Evolutionary conservation across 2,888 invertebrate genomes (phyloP).

Genomic region (Drosophila robusta): DNA sequence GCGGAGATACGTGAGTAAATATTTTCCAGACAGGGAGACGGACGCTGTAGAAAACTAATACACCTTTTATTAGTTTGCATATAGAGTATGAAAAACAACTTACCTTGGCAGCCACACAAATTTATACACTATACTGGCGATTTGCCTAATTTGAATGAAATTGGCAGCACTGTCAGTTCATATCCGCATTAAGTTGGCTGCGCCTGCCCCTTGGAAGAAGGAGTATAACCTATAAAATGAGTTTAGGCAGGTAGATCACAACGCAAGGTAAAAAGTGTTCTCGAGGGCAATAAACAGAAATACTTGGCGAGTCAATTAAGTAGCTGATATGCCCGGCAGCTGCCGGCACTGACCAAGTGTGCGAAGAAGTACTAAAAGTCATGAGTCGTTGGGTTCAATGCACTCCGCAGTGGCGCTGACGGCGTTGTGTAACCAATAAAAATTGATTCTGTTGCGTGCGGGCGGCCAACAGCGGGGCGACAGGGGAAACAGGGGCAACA

Average conservation of each 20-base stretch:
- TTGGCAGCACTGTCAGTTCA: not conserved
- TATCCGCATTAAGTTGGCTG: conserved; percentile 7
- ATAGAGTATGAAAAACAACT: too few relatives aligned
- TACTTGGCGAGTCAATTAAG: not conserved
- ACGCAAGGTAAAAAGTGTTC: not conserved
- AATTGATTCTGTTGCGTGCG: conserved; percentile 71
- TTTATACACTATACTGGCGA: too few relatives aligned
- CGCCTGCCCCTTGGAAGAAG: not conserved
- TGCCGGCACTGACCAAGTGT: conserved; percentile 3
- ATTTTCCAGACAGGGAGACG: too few relatives aligned
- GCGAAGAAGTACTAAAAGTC: conserved; percentile 70
- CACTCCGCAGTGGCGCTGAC: conserved; percentile 57
- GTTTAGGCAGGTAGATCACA: not conserved
- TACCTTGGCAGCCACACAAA: too few relatives aligned
- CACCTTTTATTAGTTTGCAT: too few relatives aligned
- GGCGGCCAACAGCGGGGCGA: conserved; percentile 16
- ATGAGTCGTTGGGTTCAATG: conserved; percentile 66
- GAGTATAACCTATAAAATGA: not conserved
- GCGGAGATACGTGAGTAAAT: too few relatives aligned
- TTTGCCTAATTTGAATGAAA: not conserved
- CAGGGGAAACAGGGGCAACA: conserved; percentile 1
- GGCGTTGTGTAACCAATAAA: conserved; percentile 76
- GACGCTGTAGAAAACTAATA: too few relatives aligned
- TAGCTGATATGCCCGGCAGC: conserved; percentile 10
- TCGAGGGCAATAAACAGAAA: not conserved